A percentile compares a stretch with the other conserved stretches of the same genome.
Evolutionary conservation across 2,888 invertebrate species (phyloP).

Genomic region (Pharmacophagus antenor): DNA sequence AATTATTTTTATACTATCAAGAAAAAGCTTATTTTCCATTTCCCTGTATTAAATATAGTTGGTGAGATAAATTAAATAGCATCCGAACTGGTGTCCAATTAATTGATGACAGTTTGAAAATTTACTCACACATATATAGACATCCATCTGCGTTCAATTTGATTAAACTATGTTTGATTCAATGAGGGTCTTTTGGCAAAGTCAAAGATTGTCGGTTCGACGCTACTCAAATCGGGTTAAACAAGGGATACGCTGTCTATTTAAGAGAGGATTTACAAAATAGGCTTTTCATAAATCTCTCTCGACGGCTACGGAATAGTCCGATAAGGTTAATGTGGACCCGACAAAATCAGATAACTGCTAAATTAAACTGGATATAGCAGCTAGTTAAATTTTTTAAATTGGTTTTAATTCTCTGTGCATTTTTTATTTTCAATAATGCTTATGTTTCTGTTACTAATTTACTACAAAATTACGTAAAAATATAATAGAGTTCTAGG

Average conservation of each 20-base stretch:
- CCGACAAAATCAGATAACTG: background rate
- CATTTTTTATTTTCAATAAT: no score
- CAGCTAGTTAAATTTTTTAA: background rate
- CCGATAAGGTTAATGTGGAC: conserved; percentile 9
- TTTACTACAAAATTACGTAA: no score
- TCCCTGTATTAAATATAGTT: no score
- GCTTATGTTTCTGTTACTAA: no score
- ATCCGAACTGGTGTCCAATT: no score
- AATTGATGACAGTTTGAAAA: background rate
- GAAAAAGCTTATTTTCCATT: no score
- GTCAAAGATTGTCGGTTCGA: conserved; percentile 28
- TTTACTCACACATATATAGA: conserved; percentile 6
- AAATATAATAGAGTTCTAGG: no score
- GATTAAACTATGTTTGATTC: conserved; percentile 29
- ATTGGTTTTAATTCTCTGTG: no score
- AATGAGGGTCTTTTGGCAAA: conserved; percentile 25
- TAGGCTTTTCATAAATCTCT: conserved; percentile 30
- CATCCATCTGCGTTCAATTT: conserved; percentile 15
- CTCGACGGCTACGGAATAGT: conserved; percentile 14
- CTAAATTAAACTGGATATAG: background rate
- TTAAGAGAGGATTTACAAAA: conserved; percentile 27
- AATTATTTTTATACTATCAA: no score
- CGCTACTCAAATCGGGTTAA: conserved; percentile 28
- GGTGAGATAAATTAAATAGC: no score
- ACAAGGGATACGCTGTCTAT: conserved; percentile 24